phyloP scores from a whole-genome alignment of 2,888 invertebrate species.

The Magallana nippona region DNA sequence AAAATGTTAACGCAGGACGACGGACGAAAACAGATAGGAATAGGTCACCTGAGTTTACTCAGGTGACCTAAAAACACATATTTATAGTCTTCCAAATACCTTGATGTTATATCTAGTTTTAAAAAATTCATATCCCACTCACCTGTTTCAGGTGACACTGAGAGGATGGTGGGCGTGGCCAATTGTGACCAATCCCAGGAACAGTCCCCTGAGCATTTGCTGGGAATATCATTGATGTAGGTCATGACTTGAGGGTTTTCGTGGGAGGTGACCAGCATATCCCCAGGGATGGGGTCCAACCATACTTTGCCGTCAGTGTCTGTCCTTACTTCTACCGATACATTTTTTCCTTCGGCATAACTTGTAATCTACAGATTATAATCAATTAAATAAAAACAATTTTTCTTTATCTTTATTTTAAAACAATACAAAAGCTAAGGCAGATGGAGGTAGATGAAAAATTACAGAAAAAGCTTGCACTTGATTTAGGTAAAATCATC shows the following conservation, averaged over 20 bases:
- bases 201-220: conserved; percentile 66
- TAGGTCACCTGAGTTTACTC: too few species aligned
- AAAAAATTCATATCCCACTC: conserved; percentile 31
- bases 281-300: conserved; percentile 59
- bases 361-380: conserved; percentile 24
- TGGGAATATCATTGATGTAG: conserved; percentile 69
- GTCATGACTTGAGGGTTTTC: conserved; percentile 51
- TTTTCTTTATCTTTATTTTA: too few species aligned
- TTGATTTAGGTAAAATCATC: too few species aligned
- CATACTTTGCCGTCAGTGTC: conserved; percentile 52
- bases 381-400: not conserved
- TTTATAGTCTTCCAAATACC: too few species aligned
- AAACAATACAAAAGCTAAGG: too few species aligned
- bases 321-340: not conserved
- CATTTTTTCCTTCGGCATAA: conserved; percentile 24
- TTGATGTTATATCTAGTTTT: too few species aligned
- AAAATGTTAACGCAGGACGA: too few species aligned
- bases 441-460: too few species aligned
- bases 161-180: conserved; percentile 66
- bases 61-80: too few species aligned
- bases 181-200: conserved; percentile 64
- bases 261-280: conserved; percentile 56
- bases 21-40: too few species aligned
- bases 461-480: too few species aligned
- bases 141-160: conserved; percentile 68